phyloP scores from a whole-genome alignment of 2,113 vertebrate genomes.

The Porphyrio hochstetteri region DNA sequence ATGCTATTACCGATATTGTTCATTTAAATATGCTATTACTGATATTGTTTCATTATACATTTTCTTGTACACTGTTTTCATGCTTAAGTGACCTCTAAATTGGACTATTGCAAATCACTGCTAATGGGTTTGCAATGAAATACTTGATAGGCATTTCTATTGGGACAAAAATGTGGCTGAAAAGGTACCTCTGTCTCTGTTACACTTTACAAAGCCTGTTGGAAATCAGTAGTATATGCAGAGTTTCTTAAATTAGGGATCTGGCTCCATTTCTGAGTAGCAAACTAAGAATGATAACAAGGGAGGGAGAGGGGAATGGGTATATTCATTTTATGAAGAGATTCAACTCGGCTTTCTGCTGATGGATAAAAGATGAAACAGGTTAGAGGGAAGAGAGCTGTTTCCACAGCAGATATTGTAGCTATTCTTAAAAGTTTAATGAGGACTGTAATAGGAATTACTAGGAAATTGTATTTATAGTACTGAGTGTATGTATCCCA shows the following conservation, averaged over 20 bases:
- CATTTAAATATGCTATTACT: constrained; percentile 80
- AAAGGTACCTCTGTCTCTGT: not conserved
- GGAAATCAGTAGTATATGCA: not conserved
- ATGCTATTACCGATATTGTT: constrained; percentile 76
- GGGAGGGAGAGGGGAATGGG: not conserved
- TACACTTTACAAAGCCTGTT: not conserved
- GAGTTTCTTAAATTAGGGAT: not conserved
- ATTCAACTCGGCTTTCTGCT: not conserved
- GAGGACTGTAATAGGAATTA: constrained; percentile 24
- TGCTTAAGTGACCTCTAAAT: constrained; percentile 83
- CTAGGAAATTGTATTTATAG: constrained; percentile 26
- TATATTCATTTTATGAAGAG: not conserved
- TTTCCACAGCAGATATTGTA: not conserved
- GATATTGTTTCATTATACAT: constrained; percentile 80
- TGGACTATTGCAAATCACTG: constrained; percentile 74
- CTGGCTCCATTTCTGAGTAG: not conserved
- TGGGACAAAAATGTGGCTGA: not conserved
- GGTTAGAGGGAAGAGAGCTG: not conserved
- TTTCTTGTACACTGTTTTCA: constrained; percentile 78
- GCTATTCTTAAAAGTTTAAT: constrained; percentile 47
- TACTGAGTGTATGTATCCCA: not conserved
- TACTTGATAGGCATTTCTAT: constrained; percentile 9
- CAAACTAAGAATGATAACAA: not conserved
- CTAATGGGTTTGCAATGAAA: constrained; percentile 70
- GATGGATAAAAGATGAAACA: not conserved